Evolutionary conservation across 2,113 vertebrate species (phyloP).

Genomic region (Falco punctatus): DNA sequence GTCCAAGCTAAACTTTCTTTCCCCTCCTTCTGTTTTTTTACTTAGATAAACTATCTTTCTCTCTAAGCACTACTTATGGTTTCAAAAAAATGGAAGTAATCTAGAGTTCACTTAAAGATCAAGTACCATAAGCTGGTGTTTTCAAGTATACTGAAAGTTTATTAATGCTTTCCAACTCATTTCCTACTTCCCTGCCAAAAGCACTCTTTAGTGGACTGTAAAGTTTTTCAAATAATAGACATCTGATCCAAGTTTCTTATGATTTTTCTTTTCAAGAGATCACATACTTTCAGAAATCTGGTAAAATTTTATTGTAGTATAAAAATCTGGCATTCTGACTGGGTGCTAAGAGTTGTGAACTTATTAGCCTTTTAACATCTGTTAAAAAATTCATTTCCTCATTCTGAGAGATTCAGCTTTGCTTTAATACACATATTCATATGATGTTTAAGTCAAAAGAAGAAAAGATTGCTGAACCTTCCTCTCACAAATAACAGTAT

Average conservation of each 20-base stretch:
- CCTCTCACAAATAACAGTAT: neutral
- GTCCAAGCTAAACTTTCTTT: neutral
- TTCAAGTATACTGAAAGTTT: conserved; percentile 64
- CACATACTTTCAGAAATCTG: conserved; percentile 43
- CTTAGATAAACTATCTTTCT: neutral
- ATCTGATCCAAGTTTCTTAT: conserved; percentile 58
- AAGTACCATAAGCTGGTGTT: conserved; percentile 51
- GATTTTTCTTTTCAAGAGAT: conserved; percentile 50
- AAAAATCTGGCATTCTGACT: conserved; percentile 44
- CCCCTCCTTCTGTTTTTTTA: neutral
- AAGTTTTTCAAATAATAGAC: conserved; percentile 58
- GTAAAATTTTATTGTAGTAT: conserved; percentile 59
- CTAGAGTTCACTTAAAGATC: conserved; percentile 39
- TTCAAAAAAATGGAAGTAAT: neutral
- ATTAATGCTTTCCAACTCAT: conserved; percentile 70
- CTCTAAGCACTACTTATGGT: neutral
- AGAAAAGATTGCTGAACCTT: neutral
- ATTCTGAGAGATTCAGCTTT: neutral
- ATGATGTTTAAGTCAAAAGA: neutral
- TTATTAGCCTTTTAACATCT: conserved; percentile 50
- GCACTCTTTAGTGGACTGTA: conserved; percentile 56
- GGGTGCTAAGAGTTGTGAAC: conserved; percentile 6
- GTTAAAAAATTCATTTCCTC: conserved; percentile 63
- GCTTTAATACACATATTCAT: neutral
- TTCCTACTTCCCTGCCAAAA: conserved; percentile 71